phyloP scores from a whole-genome alignment of 2,888 invertebrate genomes.

The Harpagoxenus sublaevis region DNA sequence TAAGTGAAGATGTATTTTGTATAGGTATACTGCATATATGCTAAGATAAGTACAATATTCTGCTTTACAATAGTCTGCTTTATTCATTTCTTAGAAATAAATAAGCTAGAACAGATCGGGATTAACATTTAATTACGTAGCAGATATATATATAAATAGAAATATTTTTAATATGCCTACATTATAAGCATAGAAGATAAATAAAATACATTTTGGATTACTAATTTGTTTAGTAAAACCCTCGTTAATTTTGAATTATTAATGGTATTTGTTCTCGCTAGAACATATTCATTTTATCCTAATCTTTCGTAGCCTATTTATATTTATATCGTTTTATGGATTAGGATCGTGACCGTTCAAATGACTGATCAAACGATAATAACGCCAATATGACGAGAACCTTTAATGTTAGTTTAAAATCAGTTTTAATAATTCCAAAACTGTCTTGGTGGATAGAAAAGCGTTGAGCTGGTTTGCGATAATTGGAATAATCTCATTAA shows the following conservation, averaged over 20 bases:
- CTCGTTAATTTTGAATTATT: neutral
- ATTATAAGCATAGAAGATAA: neutral
- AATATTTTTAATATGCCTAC: too few species aligned
- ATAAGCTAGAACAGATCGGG: neutral
- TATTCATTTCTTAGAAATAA: neutral
- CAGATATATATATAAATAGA: too few species aligned
- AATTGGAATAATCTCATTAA: neutral
- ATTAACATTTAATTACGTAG: neutral
- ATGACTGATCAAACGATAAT: neutral
- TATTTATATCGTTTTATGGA: neutral
- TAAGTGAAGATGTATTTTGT: neutral
- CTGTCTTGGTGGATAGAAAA: slow-evolving; percentile 56
- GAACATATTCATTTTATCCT: too few species aligned
- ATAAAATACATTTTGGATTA: too few species aligned
- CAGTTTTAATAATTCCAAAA: slow-evolving; percentile 63
- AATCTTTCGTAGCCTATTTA: neutral
- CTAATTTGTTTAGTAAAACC: too few species aligned
- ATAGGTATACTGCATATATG: neutral
- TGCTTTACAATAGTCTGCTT: too few species aligned
- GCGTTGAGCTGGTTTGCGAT: slow-evolving; percentile 52
- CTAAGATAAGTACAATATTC: neutral
- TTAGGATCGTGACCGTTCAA: neutral
- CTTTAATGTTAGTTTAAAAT: neutral
- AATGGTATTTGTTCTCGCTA: neutral
- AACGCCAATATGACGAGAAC: too few species aligned